A percentile compares a stretch with the other conserved stretches of the same genome.
These are phyloP conservation scores for Tetranychus piercei DNA, from an alignment of 2,888 invertebrate genomes.

Conservation along the genomic window DNA sequence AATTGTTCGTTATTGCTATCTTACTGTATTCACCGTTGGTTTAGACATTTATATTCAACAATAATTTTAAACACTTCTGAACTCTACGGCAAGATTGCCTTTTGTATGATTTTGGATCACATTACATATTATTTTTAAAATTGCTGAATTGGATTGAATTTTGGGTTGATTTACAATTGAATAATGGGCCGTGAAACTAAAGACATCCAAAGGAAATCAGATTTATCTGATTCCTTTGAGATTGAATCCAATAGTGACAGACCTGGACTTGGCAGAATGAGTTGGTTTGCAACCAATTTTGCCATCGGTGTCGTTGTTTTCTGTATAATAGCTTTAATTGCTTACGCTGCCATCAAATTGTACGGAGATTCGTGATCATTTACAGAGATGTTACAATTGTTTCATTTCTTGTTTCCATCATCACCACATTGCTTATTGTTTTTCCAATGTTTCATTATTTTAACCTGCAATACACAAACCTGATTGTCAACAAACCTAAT, in stretches of 20 bases:
- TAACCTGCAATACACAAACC: no score
- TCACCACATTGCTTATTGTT: background rate
- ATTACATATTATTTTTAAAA: background rate
- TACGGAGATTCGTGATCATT: background rate
- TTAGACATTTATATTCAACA: no score
- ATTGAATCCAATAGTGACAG: background rate
- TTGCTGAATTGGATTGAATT: background rate
- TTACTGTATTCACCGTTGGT: no score
- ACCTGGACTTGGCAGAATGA: background rate
- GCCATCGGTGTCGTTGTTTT: background rate
- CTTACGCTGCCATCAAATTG: background rate
- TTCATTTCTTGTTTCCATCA: background rate
- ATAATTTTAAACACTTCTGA: no score
- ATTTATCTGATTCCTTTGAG: background rate
- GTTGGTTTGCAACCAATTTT: background rate
- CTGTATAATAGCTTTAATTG: background rate
- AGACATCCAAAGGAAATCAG: background rate
- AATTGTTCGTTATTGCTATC: no score
- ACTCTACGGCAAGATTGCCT: background rate
- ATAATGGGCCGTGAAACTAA: background rate
- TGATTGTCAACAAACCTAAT: no score
- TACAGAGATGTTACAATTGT: background rate
- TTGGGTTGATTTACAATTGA: background rate
- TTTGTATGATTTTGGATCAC: background rate
- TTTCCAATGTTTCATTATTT: background rate